These are phyloP conservation scores for Prunella strophiata DNA, from an alignment of 2,797 vertebrate genomes.

Conservation along the genomic window DNA sequence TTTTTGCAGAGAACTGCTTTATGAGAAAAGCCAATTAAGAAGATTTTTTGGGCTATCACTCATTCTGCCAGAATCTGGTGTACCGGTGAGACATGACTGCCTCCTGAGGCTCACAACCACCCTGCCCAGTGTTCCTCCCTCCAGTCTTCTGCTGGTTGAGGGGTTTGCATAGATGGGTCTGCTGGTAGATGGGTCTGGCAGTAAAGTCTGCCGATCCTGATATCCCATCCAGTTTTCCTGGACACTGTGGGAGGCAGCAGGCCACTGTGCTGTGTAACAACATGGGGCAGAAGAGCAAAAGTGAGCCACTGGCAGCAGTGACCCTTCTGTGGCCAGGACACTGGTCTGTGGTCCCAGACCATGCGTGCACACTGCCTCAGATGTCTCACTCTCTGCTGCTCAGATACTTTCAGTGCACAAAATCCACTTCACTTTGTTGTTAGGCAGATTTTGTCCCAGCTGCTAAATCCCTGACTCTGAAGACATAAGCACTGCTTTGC, in stretches of 20 bases:
- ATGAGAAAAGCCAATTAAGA: neutral
- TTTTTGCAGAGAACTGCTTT: neutral
- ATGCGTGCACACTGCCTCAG: accelerated
- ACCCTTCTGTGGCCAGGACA: accelerated
- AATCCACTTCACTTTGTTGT: neutral
- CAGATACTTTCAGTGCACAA: neutral
- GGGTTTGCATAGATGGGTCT: neutral
- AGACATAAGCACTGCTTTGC: neutral
- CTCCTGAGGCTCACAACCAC: neutral
- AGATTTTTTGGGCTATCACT: neutral
- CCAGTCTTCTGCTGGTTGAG: neutral
- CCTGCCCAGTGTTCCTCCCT: neutral
- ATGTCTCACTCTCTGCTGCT: neutral
- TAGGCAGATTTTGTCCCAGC: neutral
- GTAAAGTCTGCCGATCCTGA: neutral
- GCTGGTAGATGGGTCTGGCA: neutral
- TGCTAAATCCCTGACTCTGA: neutral
- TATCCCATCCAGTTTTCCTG: neutral
- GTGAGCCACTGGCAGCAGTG: neutral
- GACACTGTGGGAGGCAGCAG: neutral
- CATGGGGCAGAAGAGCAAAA: accelerated
- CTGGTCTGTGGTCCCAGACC: neutral
- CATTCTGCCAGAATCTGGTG: neutral
- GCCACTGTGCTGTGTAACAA: accelerated
- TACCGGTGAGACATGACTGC: accelerated